A percentile compares a stretch with the other conserved stretches of the same genome.
phyloP scores from a whole-genome alignment of 2,113 vertebrate genomes.

The Leiothrix lutea region DNA sequence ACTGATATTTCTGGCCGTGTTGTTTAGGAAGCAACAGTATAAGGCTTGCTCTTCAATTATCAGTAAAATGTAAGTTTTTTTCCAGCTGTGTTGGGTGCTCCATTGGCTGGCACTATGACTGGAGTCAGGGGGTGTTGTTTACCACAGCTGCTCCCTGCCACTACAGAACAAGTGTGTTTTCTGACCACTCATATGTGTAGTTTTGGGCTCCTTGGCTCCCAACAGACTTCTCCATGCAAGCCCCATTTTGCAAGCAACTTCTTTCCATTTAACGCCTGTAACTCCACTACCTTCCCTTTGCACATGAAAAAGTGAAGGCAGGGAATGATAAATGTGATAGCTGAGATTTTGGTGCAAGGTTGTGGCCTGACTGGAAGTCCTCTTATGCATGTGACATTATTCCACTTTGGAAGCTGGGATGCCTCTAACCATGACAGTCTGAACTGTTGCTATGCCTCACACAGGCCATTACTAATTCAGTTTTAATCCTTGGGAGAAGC shows the following conservation, averaged over 20 bases:
- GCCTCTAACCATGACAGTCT: fast-evolving
- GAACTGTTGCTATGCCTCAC: background rate
- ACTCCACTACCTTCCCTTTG: background rate
- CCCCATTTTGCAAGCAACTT: background rate
- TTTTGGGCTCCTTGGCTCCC: background rate
- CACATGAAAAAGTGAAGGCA: fast-evolving
- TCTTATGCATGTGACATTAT: background rate
- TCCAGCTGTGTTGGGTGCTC: background rate
- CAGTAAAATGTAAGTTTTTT: background rate
- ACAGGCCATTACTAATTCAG: background rate
- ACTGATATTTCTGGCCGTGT: background rate
- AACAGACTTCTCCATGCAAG: background rate
- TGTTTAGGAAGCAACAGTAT: background rate
- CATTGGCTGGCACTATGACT: fast-evolving
- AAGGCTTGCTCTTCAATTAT: background rate
- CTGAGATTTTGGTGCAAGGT: background rate
- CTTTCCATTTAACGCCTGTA: background rate
- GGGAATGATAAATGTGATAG: background rate
- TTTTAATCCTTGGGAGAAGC: background rate
- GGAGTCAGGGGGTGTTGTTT: background rate
- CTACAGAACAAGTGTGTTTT: background rate
- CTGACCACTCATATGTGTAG: fast-evolving
- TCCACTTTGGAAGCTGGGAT: background rate
- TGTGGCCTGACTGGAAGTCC: background rate
- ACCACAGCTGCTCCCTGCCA: background rate